A percentile compares a stretch with the other conserved stretches of the same genome.
phyloP scores from a whole-genome alignment of 2,113 vertebrate species.

The Oncorhynchus mykiss region DNA sequence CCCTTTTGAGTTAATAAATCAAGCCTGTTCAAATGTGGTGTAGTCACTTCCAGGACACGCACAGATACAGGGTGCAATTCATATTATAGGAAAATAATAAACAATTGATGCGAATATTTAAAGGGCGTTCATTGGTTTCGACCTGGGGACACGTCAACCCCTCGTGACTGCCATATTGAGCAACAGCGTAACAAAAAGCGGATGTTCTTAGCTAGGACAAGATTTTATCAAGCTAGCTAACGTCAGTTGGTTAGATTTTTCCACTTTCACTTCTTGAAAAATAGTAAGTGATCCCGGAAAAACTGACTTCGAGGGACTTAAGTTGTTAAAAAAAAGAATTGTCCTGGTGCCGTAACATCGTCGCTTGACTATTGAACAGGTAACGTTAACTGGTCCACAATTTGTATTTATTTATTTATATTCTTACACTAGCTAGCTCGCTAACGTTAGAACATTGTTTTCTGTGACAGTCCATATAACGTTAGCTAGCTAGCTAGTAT shows the following conservation, averaged over 20 bases:
- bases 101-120: not conserved
- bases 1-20: too few relatives aligned
- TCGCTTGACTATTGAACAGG: not conserved
- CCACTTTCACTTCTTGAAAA: not conserved
- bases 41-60: too few relatives aligned
- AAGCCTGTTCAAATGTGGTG: too few relatives aligned
- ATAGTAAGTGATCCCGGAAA: not conserved
- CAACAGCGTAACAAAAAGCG: constrained; percentile 10
- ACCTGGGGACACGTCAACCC: not conserved
- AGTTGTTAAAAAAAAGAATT: not conserved
- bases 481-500: too few relatives aligned
- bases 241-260: not conserved
- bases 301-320: not conserved
- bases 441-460: not conserved
- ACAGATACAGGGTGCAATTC: too few relatives aligned
- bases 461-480: too few relatives aligned
- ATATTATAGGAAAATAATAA: too few relatives aligned
- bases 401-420: too few relatives aligned
- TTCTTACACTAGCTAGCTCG: not conserved
- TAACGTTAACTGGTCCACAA: not conserved
- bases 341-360: not conserved
- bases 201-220: constrained; percentile 5
- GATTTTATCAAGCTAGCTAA: not conserved
- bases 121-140: not conserved
- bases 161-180: constrained; percentile 22